Percentiles rank a stretch among this genome's conserved stretches.
These are phyloP conservation scores for Chelonus insularis DNA, from an alignment of 1,140 invertebrate species.

Conservation along the genomic window DNA sequence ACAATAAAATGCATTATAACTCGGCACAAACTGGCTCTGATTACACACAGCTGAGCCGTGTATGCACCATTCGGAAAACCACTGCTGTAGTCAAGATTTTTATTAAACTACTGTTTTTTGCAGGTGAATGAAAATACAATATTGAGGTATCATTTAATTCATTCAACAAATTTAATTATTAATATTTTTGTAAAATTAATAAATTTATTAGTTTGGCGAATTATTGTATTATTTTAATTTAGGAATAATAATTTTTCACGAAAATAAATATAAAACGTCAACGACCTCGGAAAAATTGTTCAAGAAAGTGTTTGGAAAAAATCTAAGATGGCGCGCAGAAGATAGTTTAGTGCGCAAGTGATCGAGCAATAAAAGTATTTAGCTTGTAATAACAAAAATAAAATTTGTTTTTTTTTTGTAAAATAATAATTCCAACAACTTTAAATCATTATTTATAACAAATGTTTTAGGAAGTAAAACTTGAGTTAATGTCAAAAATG, in stretches of 20 bases:
- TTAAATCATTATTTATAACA: no score
- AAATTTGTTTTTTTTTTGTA: neutral
- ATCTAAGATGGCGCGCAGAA: slow-evolving; percentile 11
- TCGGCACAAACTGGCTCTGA: slow-evolving; percentile 34
- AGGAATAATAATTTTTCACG: neutral
- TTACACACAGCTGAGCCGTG: slow-evolving; percentile 48
- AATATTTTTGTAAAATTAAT: neutral
- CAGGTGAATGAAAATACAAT: no score
- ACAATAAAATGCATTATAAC: slow-evolving; percentile 41
- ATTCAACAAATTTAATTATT: slow-evolving; percentile 8
- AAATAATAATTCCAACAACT: no score
- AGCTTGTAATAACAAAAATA: neutral
- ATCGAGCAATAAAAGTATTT: neutral
- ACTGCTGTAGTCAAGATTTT: slow-evolving; percentile 40
- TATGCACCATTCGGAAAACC: slow-evolving; percentile 49
- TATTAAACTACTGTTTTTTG: slow-evolving; percentile 6
- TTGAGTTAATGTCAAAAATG: no score
- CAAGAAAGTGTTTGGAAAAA: neutral
- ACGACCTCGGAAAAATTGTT: neutral
- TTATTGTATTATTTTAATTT: neutral
- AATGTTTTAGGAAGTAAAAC: no score
- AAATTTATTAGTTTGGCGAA: neutral
- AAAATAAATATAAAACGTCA: neutral
- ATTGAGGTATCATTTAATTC: neutral
- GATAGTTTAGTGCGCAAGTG: slow-evolving; percentile 1